phyloP scores from a whole-genome alignment of 2,888 invertebrate species.

The Latrodectus hesperus region DNA sequence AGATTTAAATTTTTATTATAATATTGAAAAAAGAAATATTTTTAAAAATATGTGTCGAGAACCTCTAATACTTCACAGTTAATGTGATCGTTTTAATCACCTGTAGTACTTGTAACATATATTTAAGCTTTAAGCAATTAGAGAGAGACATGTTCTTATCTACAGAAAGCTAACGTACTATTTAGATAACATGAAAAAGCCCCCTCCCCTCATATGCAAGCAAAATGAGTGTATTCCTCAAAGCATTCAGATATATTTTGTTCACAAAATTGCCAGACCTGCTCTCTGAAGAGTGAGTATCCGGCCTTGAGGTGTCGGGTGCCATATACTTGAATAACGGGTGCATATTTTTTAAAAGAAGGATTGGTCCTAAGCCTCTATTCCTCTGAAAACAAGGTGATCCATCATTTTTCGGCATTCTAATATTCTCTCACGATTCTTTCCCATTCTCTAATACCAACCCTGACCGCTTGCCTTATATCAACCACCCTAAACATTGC shows the following conservation, averaged over 20 bases:
- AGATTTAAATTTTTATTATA: too few relatives aligned
- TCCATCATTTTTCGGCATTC: constrained; percentile 70
- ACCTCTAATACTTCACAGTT: too few relatives aligned
- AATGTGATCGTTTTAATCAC: too few relatives aligned
- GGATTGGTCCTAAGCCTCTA: constrained; percentile 65
- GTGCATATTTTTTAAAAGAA: constrained; percentile 67
- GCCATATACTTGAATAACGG: constrained; percentile 64
- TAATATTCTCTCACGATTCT: constrained; percentile 66
- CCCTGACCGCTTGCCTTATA: constrained; percentile 59
- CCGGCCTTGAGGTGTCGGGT: constrained; percentile 68
- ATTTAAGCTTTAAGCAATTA: too few relatives aligned
- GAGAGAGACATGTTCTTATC: too few relatives aligned
- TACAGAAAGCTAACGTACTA: too few relatives aligned
- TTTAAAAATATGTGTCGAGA: too few relatives aligned
- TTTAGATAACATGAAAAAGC: too few relatives aligned
- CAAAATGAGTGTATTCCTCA: not conserved
- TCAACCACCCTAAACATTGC: constrained; percentile 43
- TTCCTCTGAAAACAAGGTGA: constrained; percentile 51
- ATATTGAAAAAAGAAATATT: too few relatives aligned
- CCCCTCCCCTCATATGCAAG: too few relatives aligned
- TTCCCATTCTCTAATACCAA: constrained; percentile 46
- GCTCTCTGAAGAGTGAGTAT: constrained; percentile 16
- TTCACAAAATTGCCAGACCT: constrained; percentile 49
- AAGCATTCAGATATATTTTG: constrained; percentile 32
- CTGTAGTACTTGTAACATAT: too few relatives aligned